Evolutionary conservation across 2,888 invertebrate genomes (phyloP).

Genomic region (Clostera curtula): DNA sequence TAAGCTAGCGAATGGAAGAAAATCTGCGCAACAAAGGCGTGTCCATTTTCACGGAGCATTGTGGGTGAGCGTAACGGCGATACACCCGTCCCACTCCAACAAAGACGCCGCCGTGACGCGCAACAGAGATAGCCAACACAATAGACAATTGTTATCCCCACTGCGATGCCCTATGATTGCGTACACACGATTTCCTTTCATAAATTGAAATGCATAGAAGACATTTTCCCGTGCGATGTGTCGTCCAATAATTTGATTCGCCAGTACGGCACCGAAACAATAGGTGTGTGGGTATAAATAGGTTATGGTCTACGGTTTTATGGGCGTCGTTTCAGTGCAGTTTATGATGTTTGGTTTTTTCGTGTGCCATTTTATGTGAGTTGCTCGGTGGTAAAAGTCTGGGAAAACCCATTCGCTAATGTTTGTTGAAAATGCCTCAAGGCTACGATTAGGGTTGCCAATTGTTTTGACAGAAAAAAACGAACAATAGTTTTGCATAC

Average conservation of each 20-base stretch:
- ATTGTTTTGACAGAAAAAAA: no score
- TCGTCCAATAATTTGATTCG: constrained; percentile 68
- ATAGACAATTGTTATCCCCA: constrained; percentile 74
- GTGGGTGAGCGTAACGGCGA: constrained; percentile 39
- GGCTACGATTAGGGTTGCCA: no score
- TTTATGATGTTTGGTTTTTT: constrained; percentile 27
- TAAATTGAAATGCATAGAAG: constrained; percentile 20
- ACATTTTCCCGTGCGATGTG: constrained; percentile 28
- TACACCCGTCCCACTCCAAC: constrained; percentile 39
- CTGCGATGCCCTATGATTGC: constrained; percentile 48
- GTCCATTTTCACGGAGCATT: constrained; percentile 49
- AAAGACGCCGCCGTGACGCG: constrained; percentile 47
- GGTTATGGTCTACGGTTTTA: constrained; percentile 34
- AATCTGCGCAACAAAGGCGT: constrained; percentile 54
- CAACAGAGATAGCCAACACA: constrained; percentile 70
- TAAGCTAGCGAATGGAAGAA: constrained; percentile 54
- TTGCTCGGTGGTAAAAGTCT: constrained; percentile 21
- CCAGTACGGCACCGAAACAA: constrained; percentile 66
- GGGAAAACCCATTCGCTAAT: constrained; percentile 18
- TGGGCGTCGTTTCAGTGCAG: constrained; percentile 35
- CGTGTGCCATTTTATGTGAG: constrained; percentile 16
- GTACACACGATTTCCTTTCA: constrained; percentile 31
- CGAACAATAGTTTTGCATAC: no score
- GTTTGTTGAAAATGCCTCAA: constrained; percentile 19
- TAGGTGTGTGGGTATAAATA: constrained; percentile 47